Conservation (phyloP, 2,113 vertebrate species). For the Sardina pilchardus region DNA sequence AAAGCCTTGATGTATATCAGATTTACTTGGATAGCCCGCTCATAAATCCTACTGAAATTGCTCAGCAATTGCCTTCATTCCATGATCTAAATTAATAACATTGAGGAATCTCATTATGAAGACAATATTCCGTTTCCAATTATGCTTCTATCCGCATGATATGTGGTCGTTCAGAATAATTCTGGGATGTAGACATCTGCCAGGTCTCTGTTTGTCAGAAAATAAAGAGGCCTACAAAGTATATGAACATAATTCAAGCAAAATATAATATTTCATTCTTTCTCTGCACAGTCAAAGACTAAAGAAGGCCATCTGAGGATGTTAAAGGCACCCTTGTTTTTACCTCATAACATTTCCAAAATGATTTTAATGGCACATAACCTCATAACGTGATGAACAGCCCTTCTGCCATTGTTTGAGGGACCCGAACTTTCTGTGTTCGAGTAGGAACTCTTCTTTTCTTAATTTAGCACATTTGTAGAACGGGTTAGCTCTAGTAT, state of each 20-base stretch:
- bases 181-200: not conserved
- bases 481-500: too few relatives aligned
- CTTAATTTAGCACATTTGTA: too few relatives aligned
- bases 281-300: not conserved
- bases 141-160: not conserved
- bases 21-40: not conserved
- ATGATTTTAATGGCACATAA: too few relatives aligned
- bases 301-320: not conserved
- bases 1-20: not conserved
- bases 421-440: too few relatives aligned
- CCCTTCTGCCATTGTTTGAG: too few relatives aligned
- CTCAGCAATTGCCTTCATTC: not conserved
- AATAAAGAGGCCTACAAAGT: not conserved
- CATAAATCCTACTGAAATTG: not conserved
- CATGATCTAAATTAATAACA: conserved; percentile 1
- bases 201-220: not conserved
- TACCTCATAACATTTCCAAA: too few relatives aligned
- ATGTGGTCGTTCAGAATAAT: not conserved
- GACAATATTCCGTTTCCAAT: not conserved
- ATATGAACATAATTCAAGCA: not conserved
- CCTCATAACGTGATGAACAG: too few relatives aligned
- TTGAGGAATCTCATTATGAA: not conserved
- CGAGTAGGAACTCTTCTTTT: too few relatives aligned
- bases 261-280: not conserved
- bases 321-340: not conserved